These are phyloP conservation scores for Muraenolepis orangiensis DNA, from an alignment of 2,797 vertebrate genomes.

Conservation along the genomic window DNA sequence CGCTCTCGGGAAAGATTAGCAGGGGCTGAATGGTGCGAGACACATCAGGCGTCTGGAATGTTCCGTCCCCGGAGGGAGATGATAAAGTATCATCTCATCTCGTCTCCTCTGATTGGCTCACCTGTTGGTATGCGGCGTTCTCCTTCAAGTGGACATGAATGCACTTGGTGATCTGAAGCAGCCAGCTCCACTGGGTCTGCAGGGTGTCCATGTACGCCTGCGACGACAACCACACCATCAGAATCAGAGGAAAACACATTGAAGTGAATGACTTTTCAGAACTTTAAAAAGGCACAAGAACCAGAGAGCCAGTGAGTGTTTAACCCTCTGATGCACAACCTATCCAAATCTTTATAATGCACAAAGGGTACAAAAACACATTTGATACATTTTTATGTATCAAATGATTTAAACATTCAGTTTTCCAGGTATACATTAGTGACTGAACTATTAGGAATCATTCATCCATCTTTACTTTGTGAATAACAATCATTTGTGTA, in stretches of 20 bases:
- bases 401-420: background rate
- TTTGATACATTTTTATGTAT: background rate
- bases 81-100: background rate
- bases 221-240: conserved; percentile 3
- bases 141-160: conserved; percentile 92
- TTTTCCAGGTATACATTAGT: background rate
- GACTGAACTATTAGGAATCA: background rate
- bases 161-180: conserved; percentile 96
- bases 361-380: background rate
- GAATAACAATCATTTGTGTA: background rate
- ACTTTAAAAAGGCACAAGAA: no score
- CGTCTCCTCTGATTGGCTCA: conserved; percentile 43
- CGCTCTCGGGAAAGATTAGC: background rate
- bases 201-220: conserved; percentile 96
- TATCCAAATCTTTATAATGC: background rate
- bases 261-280: no score
- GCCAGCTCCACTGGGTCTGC: conserved; percentile 98
- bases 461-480: background rate
- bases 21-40: no score
- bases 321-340: background rate
- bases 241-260: background rate
- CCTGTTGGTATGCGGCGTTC: conserved; percentile 92
- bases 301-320: background rate
- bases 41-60: background rate
- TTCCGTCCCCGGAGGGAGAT: background rate